phyloP scores from a whole-genome alignment of 1,140 invertebrate species.

The Neoseiulus cucumeris region DNA sequence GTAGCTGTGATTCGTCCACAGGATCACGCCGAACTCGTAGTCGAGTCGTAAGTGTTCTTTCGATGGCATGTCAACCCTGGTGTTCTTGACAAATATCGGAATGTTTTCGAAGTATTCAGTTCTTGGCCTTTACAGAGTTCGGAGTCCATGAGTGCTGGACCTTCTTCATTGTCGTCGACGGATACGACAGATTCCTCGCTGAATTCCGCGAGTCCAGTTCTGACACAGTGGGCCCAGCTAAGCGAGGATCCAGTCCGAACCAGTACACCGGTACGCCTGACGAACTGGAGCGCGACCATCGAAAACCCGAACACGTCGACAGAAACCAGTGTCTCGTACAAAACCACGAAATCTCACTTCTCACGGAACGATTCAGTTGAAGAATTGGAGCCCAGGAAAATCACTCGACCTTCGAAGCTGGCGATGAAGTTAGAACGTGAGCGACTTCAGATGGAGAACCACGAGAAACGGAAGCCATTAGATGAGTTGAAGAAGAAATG shows the following conservation, averaged over 20 bases:
- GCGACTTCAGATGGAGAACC: background rate
- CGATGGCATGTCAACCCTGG: background rate
- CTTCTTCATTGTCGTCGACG: background rate
- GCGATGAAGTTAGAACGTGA: background rate
- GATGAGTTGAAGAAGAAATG: conserved; percentile 4
- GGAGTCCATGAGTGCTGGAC: background rate
- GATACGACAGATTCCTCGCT: background rate
- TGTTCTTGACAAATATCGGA: background rate
- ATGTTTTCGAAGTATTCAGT: too few species aligned
- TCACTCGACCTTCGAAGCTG: background rate
- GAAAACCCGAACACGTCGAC: background rate
- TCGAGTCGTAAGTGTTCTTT: background rate
- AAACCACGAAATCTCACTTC: background rate
- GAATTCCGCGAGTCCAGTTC: background rate
- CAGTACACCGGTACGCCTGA: background rate
- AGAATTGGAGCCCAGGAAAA: background rate
- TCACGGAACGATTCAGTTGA: background rate
- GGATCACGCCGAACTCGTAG: background rate
- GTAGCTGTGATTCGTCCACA: background rate
- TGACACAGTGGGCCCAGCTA: background rate
- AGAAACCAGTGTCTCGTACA: background rate
- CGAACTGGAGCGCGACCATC: background rate
- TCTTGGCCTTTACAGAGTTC: conserved; percentile 1
- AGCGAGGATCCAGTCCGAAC: background rate
- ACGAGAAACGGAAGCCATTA: background rate